Percentiles rank a stretch among this genome's conserved stretches.
phyloP scores from a whole-genome alignment of 2,113 vertebrate species.

The Hippocampus abdominalis region DNA sequence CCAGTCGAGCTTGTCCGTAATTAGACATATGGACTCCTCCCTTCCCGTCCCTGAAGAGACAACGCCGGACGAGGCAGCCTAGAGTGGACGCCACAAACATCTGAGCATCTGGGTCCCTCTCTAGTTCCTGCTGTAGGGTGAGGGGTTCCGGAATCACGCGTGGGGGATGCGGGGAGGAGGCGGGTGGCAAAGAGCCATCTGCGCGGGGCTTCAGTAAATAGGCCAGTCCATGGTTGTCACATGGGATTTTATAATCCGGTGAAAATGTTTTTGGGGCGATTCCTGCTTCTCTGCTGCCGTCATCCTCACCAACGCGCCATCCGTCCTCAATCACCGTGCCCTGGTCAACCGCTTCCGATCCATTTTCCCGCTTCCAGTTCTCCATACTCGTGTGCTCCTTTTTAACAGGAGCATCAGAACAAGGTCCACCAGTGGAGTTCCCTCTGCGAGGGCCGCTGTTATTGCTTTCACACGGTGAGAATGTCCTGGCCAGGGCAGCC shows the following conservation, averaged over 20 bases:
- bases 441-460: not conserved
- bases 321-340: constrained; percentile 66
- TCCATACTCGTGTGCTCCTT: constrained; percentile 61
- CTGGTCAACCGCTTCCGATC: constrained; percentile 50
- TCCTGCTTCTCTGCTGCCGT: constrained; percentile 66
- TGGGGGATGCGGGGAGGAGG: constrained; percentile 63
- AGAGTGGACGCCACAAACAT: constrained; percentile 71
- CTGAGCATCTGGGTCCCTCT: constrained; percentile 79
- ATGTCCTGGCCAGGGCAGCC: constrained; percentile 74
- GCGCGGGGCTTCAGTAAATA: constrained; percentile 68
- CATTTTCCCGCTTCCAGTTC: constrained; percentile 51
- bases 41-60: constrained; percentile 83
- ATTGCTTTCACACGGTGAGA: constrained; percentile 23
- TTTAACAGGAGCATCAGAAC: constrained; percentile 36
- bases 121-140: constrained; percentile 81
- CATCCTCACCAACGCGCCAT: constrained; percentile 78
- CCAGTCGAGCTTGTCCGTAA: constrained; percentile 79
- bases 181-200: constrained; percentile 62
- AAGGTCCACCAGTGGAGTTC: constrained; percentile 12
- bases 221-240: constrained; percentile 74
- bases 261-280: constrained; percentile 26
- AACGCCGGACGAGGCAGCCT: constrained; percentile 79
- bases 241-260: constrained; percentile 64
- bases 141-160: constrained; percentile 71
- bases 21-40: constrained; percentile 83